A percentile compares a stretch with the other conserved stretches of the same genome.
phyloP scores from a whole-genome alignment of 2,888 invertebrate genomes.

The Nomada fucata region DNA sequence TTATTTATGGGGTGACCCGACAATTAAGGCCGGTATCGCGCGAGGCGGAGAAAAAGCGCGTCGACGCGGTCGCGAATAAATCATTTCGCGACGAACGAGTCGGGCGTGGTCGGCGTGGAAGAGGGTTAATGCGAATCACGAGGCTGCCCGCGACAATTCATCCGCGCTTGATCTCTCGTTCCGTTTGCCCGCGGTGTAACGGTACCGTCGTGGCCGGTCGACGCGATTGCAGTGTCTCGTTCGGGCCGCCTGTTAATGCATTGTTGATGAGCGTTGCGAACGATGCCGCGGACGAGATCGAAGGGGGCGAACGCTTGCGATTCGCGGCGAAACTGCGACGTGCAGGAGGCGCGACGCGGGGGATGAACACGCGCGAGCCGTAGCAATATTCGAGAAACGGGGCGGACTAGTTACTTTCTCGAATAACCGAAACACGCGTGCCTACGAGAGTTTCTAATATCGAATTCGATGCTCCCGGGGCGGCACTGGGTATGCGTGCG shows the following conservation, averaged over 20 bases:
- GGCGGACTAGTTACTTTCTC: no score
- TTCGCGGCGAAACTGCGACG: not conserved
- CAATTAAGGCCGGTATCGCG: constrained; percentile 58
- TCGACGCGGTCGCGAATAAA: constrained; percentile 54
- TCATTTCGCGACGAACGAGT: constrained; percentile 57
- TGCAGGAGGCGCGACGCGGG: no score
- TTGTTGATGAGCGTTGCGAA: constrained; percentile 37
- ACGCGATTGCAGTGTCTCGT: constrained; percentile 17
- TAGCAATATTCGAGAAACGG: no score
- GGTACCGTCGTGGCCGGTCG: not conserved
- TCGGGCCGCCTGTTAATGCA: constrained; percentile 24
- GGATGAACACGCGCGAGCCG: no score
- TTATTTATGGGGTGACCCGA: constrained; percentile 37
- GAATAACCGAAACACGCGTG: no score
- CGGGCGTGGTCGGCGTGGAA: constrained; percentile 34
- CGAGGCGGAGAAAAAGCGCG: constrained; percentile 33
- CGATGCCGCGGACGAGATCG: not conserved
- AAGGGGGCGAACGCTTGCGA: not conserved
- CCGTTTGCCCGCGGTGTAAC: constrained; percentile 11
- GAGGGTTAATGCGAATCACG: constrained; percentile 40
- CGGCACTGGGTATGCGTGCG: no score
- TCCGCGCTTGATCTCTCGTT: not conserved
- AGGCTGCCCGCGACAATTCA: constrained; percentile 33
- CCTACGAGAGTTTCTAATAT: no score
- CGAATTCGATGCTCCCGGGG: no score